Base-by-base conservation (phyloP, 2,888 invertebrate genomes). In the Tenthredo scrophulariae region DNA sequence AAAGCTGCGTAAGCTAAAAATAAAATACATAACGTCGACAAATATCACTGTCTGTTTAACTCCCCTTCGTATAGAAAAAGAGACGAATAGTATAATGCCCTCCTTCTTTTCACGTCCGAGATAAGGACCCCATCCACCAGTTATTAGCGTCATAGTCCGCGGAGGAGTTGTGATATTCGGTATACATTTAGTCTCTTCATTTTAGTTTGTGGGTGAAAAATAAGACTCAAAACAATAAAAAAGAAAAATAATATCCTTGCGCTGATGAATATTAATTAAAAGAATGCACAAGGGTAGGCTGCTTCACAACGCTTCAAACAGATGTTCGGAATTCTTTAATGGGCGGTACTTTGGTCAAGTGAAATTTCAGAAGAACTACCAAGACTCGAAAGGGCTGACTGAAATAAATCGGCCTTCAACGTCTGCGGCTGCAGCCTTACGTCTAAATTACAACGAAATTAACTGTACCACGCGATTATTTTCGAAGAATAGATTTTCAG, bases 11-110 rank as follows among this genome's bases (percentile, higher is more conserved):
- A 37, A 74, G 37, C 72, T 74, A 33, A 67, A 67, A 15, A 67
- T 67, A 67, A 29, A 67, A 67, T 67, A 67, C 33, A 33, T 67
- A 67, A 67, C 67, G 67, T 40, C 74, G 43, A 43, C 43, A 74
- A 43, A 40, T 40, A 74, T 43, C 33, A 67, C 29, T 33, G 33
- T 67, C n/a, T 7, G 37, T 7, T n/a, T 7, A 67, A 67, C 67
- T 33, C 62, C 13, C 22, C 62, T 67, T 67, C 33, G 33, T 67
- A 29, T 67, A 33, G 0, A 18, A 67, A 6, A 67, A 26, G 62
- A 62, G 26, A 62, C 26, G 10, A 26, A 62, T 26, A 62, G 26
- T 54, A 54, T 22, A 62, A 62, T 62, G 26, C 62, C 26, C 62
- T 62, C 26, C 26, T 62, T 22, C 62, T 62, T 26, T 62, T 26